phyloP scores from a whole-genome alignment of 2,797 vertebrate species.

The Sciaenops ocellatus region DNA sequence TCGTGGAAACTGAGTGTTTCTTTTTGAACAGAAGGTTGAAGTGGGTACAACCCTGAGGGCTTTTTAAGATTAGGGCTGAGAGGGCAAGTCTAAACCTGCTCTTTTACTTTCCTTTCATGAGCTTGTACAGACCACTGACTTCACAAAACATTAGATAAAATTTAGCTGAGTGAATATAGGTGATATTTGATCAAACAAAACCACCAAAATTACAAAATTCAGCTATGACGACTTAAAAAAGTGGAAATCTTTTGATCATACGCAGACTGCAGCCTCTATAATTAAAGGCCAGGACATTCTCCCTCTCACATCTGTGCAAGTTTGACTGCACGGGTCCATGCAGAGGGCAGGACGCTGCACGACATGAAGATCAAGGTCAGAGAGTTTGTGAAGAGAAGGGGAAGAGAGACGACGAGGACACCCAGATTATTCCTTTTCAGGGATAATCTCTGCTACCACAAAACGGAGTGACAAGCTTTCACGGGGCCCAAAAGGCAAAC shows the following conservation, averaged over 20 bases:
- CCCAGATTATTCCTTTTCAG: constrained; percentile 64
- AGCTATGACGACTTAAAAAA: constrained; percentile 1
- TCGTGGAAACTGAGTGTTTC: constrained; percentile 61
- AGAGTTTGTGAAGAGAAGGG: constrained; percentile 58
- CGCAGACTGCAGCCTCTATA: constrained; percentile 13
- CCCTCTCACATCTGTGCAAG: constrained; percentile 22
- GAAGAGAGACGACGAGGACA: constrained; percentile 59
- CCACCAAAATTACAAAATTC: not conserved
- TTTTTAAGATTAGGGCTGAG: constrained; percentile 54
- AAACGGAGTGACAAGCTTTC: constrained; percentile 73
- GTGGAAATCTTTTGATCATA: not conserved
- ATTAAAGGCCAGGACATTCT: constrained; percentile 13
- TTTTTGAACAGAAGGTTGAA: constrained; percentile 53
- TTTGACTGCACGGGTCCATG: constrained; percentile 52
- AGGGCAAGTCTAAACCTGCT: constrained; percentile 73
- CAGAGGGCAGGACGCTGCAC: constrained; percentile 50
- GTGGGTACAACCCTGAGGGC: constrained; percentile 60
- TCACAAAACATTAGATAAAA: constrained; percentile 18
- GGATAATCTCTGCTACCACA: constrained; percentile 69
- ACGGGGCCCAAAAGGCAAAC: constrained; percentile 79
- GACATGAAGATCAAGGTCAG: constrained; percentile 74
- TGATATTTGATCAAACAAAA: constrained; percentile 19
- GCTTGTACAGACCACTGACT: constrained; percentile 34
- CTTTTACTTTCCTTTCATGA: constrained; percentile 34
- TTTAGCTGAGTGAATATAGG: not conserved